Base-by-base conservation (phyloP, 2,888 invertebrate species). In the Stegophylla sp. region DNA sequence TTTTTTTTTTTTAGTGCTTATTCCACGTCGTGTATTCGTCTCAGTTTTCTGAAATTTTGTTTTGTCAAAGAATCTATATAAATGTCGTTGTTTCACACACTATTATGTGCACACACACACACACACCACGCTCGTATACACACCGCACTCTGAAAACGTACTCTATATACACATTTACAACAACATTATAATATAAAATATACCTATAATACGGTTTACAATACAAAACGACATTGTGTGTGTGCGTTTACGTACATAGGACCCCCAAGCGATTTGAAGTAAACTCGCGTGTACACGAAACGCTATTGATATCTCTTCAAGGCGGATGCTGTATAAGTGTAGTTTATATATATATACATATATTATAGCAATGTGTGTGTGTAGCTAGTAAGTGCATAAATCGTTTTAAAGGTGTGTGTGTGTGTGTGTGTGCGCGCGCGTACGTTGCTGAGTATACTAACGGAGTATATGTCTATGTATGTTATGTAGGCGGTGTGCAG, bases 401-500 rank as follows among this genome's bases (percentile, higher is more conserved):
- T 77, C 67, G 77, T 67, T 77, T 77, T 67, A n/a, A 59, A 77
- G 9, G 28, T 34, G 61, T 28, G n/a, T 23, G 72, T 34, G 15
- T 28, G 71, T 72, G 56, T 45, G 26, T 45, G 56, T 17, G 41
- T 17, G 9, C 15, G n/a, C n/a, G n/a, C 34, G 34, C 34, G n/a
- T n/a, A n/a, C 7, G 34, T 7, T 7, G 34, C 34, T 34, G 34
- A 34, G 34, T 34, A 34, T 34, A 34, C 34, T 7, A 41, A 64
- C 64, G 15, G 51, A 51, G n/a, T 2, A 34, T 56, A n/a, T 23
- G 13, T 56, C 15, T 56, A 41, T 17, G 13, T 12, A 5, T 10
- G 45, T 12, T 73, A 15, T 61, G 7, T 34, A 34, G 34, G n/a
- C 10, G 34, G 26, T 45, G 12, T 20, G n/a, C 13, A 28, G 26